These are phyloP conservation scores for Charadrius vociferus DNA, from an alignment of 2,113 vertebrate species.

Conservation along the genomic window DNA sequence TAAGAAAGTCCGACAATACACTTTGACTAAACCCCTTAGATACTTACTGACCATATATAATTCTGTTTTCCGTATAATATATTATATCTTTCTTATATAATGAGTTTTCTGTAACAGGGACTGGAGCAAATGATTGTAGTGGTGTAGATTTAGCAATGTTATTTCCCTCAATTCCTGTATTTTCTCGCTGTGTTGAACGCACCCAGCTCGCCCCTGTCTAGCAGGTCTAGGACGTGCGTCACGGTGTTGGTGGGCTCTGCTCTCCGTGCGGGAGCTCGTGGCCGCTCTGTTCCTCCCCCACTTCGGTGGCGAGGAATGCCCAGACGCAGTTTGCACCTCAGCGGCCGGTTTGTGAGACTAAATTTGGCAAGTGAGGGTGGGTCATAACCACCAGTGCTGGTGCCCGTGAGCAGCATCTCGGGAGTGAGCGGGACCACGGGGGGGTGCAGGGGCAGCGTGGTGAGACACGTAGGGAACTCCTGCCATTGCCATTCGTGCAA, in stretches of 20 bases:
- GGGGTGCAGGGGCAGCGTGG: background rate
- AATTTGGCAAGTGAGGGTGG: background rate
- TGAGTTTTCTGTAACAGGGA: fast-evolving
- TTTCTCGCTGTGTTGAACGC: background rate
- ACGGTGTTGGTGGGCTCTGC: background rate
- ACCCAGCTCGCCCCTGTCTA: fast-evolving
- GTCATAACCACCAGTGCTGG: background rate
- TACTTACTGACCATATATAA: background rate
- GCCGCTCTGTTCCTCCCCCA: background rate
- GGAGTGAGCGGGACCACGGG: background rate
- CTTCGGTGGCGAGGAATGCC: background rate
- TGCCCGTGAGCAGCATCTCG: background rate
- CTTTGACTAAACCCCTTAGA: background rate
- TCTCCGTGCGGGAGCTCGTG: background rate
- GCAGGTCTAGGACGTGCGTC: fast-evolving
- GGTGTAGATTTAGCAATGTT: background rate
- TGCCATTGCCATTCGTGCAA: background rate
- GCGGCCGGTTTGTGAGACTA: background rate
- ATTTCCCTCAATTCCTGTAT: background rate
- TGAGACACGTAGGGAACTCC: background rate
- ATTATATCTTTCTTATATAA: too few species aligned
- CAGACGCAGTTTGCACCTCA: background rate
- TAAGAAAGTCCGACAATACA: background rate
- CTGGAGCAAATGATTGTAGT: background rate
- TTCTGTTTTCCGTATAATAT: too few species aligned